A percentile compares a stretch with the other conserved stretches of the same genome.
Evolutionary conservation across 2,113 vertebrate species (phyloP).

Genomic region (Agapornis roseicollis): DNA sequence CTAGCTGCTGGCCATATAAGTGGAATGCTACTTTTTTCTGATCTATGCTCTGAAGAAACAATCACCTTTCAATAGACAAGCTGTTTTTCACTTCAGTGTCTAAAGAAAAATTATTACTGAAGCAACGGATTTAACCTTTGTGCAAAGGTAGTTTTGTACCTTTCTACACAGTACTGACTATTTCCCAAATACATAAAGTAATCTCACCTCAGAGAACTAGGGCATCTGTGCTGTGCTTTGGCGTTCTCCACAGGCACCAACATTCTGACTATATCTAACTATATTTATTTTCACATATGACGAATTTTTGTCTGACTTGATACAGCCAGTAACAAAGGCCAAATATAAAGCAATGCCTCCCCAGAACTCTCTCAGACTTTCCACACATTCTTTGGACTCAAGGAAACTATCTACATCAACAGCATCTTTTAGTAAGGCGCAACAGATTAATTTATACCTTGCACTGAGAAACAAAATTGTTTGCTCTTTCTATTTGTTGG

Average conservation of each 20-base stretch:
- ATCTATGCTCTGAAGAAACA: neutral
- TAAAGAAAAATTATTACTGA: neutral
- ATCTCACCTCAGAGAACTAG: neutral
- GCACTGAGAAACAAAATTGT: neutral
- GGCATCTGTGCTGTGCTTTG: neutral
- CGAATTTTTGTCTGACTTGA: neutral
- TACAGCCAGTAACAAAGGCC: neutral
- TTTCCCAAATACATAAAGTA: neutral
- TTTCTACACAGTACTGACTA: fast-evolving
- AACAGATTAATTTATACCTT: neutral
- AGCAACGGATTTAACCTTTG: neutral
- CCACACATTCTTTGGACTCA: neutral
- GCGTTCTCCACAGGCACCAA: neutral
- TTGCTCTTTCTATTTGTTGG: neutral
- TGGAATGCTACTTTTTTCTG: neutral
- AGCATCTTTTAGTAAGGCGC: neutral
- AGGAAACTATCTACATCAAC: neutral
- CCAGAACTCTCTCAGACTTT: neutral
- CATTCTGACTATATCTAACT: neutral
- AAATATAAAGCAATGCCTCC: neutral
- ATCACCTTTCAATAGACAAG: neutral
- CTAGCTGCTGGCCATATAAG: neutral
- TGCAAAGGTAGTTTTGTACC: neutral
- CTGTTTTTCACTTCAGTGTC: neutral
- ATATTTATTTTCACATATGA: neutral